Evolutionary conservation across 1,140 invertebrate genomes (phyloP), one percentile per base, ranked within the genome.

Genomic region (Drosophila bocki): DNA sequence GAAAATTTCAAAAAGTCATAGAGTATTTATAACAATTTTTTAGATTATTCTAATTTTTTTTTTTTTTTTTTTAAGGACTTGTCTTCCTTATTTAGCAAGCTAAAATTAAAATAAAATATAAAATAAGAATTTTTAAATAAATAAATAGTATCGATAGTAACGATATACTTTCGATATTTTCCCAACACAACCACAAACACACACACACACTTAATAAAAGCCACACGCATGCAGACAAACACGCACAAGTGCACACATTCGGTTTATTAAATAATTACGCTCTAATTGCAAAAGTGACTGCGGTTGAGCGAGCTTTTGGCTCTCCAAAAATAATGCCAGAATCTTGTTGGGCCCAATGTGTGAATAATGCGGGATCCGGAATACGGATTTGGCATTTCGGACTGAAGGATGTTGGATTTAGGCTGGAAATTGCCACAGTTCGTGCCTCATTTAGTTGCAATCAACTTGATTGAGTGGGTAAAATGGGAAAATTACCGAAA

Each of bases 251-350:
- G 37, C 60, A 58, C 41, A 56, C 58, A 67, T 85, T 88, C 65
- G 85, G 84, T 85, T 88, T 84, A 88, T 88, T 81, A 85, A 88
- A 88, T 90, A 90, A 88, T 88, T 88, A 88, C 74, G 81, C 85
- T 88, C 84, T 88, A 88, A 90, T 90, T 88, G 81, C 84, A 84
- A 90, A 84, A 72, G 85, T 78, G 78, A 75, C 75, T 78, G 80
- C 70, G 80, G 77, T 80, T 80, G 64, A 54, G 45, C 53, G 71
- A 62, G 45, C 61, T 44, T 37, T 68, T 35, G 75, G 22, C 65
- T 53, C 75, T 85, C 39, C 62, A 74, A 86, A 86, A 86, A 81
- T 74, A 64, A 69, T 85, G 78, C 68, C 51, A 69, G 37, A 72
- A 42, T 42, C 65, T 57, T 63, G 70, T 63, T 69, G 56, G 41